Conservation (phyloP, 2,888 invertebrate species). For the Caenorhabditis becei region DNA sequence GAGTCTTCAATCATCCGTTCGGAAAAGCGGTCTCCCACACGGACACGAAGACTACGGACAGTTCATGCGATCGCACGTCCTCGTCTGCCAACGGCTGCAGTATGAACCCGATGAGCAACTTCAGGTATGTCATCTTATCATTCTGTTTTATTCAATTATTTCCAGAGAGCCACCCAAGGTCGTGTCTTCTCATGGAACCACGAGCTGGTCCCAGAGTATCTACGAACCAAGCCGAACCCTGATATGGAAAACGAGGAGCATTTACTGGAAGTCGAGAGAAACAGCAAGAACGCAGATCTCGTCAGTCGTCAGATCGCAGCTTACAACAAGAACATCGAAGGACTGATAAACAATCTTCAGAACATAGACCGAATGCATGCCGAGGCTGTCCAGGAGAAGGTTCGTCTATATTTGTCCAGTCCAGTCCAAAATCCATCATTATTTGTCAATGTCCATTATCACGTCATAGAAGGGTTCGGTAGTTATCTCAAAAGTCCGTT, state of each 20-base stretch:
- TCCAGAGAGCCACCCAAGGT: constrained; percentile 71
- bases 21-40: constrained; percentile 64
- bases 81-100: constrained; percentile 75
- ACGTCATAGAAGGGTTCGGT: no score
- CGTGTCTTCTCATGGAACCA: constrained; percentile 77
- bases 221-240: constrained; percentile 68
- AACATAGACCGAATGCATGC: constrained; percentile 50
- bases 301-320: constrained; percentile 62
- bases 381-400: constrained; percentile 57
- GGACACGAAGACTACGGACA: constrained; percentile 73
- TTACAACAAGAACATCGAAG: constrained; percentile 76
- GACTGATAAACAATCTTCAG: constrained; percentile 55
- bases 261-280: constrained; percentile 55
- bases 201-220: constrained; percentile 77
- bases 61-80: constrained; percentile 71
- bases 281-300: constrained; percentile 16
- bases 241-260: constrained; percentile 65
- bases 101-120: constrained; percentile 72
- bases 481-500: not conserved
- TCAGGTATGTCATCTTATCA: no score
- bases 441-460: no score
- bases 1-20: constrained; percentile 69
- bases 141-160: not conserved
- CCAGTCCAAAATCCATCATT: no score
- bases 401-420: constrained; percentile 1